Evolutionary conservation across 2,797 vertebrate species (phyloP), one percentile per base, ranked within the genome.

Genomic region (Prunella strophiata): DNA sequence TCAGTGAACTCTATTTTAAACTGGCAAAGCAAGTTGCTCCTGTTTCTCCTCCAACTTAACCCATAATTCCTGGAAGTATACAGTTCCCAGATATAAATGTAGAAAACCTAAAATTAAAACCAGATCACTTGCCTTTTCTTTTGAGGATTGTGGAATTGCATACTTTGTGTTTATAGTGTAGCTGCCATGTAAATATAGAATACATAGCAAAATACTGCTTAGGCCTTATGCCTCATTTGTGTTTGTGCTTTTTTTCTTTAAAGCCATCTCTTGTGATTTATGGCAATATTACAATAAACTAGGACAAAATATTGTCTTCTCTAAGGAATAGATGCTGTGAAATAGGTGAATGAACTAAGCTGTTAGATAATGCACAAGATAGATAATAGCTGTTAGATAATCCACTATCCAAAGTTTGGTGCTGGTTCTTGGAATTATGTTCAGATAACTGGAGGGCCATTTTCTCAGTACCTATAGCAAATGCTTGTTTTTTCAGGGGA

Each of bases 11-110:
- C 47, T 67, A 4, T 54, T 70, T 94, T 75, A 51, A 88, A 77
- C 54, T 81, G 40, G 36, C 75, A 89, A 91, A 83, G 47, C 11
- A 80, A 95, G 29, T 87, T 76, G 66, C 54, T 94, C 62, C 70
- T 84, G 17, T 68, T 92, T 94, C 66, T 88, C 47, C 62, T 83
- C 47, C 65, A 65, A 25, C 18, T 93, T 91, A 80, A 91, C 68
- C 48, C n/a, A 2, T 80, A 88, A 82, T 83, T 91, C 91, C 68
- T 93, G 89, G 65, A 88, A 94, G 32, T 74, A 63, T 63, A 68
- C 27, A 30, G 61, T 70, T 84, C 79, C 62, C 89, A 93, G 52
- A 71, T 63, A 84, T n/a, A 79, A 71, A 76, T 71, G n/a, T 20
- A 72, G 75, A 85, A 95, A 89, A 52, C 14, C 13, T 76, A 78